A percentile compares a stretch with the other conserved stretches of the same genome.
Conservation (phyloP, 2,888 invertebrate species). For the Apocheima hispidaria region DNA sequence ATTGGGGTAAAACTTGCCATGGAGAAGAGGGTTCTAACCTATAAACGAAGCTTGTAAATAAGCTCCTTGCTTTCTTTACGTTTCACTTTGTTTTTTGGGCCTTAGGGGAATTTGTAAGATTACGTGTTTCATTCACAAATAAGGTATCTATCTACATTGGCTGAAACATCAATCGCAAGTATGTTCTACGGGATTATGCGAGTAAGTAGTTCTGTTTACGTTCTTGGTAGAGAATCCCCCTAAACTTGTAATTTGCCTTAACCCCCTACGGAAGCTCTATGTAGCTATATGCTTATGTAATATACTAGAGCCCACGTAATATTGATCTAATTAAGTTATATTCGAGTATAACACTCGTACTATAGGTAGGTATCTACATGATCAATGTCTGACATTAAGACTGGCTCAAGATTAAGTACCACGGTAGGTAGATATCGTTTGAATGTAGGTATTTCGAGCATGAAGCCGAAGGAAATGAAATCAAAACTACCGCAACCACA, state of each 20-base stretch:
- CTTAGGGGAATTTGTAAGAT: constrained; percentile 28
- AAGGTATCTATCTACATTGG: constrained; percentile 15
- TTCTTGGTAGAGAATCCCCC: constrained; percentile 1
- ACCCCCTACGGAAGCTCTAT: not conserved
- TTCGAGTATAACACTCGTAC: not conserved
- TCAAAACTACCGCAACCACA: constrained; percentile 32
- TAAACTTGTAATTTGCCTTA: not conserved
- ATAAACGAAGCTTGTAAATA: constrained; percentile 34
- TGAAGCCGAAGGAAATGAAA: constrained; percentile 29
- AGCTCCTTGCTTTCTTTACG: constrained; percentile 33
- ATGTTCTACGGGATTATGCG: constrained; percentile 12
- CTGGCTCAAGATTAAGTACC: not conserved
- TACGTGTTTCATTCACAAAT: constrained; percentile 34
- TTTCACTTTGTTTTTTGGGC: constrained; percentile 32
- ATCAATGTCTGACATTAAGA: not conserved
- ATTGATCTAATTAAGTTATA: constrained; percentile 5
- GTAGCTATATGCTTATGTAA: not conserved
- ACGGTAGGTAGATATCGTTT: not conserved
- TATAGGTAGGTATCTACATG: not conserved
- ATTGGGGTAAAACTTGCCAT: constrained; percentile 21
- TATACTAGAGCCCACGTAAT: not conserved
- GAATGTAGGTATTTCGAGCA: not conserved
- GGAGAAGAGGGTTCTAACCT: constrained; percentile 29
- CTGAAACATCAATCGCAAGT: constrained; percentile 23
- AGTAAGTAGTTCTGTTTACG: constrained; percentile 15